Evolutionary conservation across 2,797 vertebrate species (phyloP).

Genomic region (Urosaurus nigricauda): DNA sequence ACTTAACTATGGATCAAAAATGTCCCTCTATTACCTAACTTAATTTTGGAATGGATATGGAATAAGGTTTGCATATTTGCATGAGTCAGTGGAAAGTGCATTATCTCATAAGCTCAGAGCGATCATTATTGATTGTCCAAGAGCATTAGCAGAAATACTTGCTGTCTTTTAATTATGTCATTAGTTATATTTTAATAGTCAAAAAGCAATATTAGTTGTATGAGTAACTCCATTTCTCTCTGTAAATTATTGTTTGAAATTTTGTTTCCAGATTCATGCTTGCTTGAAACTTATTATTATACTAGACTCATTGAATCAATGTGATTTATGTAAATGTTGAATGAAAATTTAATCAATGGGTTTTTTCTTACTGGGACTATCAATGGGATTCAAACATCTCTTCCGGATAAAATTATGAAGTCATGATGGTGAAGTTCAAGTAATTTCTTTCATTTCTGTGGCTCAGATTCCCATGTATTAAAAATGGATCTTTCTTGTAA

Average conservation of each 20-base stretch:
- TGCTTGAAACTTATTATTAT: too few species aligned
- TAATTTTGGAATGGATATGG: not conserved
- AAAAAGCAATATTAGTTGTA: not conserved
- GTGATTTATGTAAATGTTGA: too few species aligned
- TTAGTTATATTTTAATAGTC: not conserved
- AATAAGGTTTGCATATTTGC: not conserved
- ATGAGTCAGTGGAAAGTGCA: not conserved
- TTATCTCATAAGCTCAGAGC: constrained; percentile 7
- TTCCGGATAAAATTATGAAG: not conserved
- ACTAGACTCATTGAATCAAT: too few species aligned
- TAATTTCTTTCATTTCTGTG: constrained; percentile 8
- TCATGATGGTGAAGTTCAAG: not conserved
- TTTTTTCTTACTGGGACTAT: too few species aligned
- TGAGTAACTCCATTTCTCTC: not conserved
- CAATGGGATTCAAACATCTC: not conserved
- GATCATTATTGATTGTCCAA: not conserved
- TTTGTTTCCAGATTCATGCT: not conserved
- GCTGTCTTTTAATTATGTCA: not conserved
- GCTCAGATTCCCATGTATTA: not conserved
- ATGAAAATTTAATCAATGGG: too few species aligned
- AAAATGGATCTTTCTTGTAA: not conserved
- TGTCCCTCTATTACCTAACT: not conserved
- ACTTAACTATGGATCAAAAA: not conserved
- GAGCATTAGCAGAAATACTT: constrained; percentile 5
- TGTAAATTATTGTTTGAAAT: not conserved